Evolutionary conservation across 2,797 vertebrate genomes (phyloP).

Genomic region (Danio aesculapii): DNA sequence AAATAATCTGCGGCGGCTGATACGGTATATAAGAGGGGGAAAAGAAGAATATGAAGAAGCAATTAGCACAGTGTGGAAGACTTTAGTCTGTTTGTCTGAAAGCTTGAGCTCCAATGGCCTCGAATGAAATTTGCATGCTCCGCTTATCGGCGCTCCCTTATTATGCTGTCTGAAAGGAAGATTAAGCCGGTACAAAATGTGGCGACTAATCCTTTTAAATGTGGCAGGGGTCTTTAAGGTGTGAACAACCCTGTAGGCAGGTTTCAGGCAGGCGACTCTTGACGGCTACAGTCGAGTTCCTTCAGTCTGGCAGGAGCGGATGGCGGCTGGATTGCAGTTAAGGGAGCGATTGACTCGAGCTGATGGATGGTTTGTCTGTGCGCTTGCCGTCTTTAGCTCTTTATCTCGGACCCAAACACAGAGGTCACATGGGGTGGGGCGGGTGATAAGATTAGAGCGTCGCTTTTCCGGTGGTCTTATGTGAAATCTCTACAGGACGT

Average conservation of each 20-base stretch:
- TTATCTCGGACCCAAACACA: constrained; percentile 73
- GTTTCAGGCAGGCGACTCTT: constrained; percentile 62
- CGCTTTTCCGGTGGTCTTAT: constrained; percentile 57
- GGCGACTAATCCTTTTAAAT: constrained; percentile 88
- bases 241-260: constrained; percentile 68
- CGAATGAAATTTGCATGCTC: constrained; percentile 87
- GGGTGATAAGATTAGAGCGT: constrained; percentile 18
- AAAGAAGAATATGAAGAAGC: constrained; percentile 82
- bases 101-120: constrained; percentile 79
- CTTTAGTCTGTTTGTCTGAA: constrained; percentile 79
- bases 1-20: constrained; percentile 81
- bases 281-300: constrained; percentile 26
- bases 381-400: constrained; percentile 58
- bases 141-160: constrained; percentile 85
- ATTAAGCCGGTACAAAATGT: constrained; percentile 86
- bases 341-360: constrained; percentile 69
- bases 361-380: constrained; percentile 74
- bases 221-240: constrained; percentile 83
- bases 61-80: constrained; percentile 84
- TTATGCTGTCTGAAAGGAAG: constrained; percentile 86
- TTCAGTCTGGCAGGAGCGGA: constrained; percentile 22
- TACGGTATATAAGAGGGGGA: constrained; percentile 78
- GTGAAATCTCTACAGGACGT: background rate
- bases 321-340: constrained; percentile 67
- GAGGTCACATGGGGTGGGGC: constrained; percentile 61